These are phyloP conservation scores for Sebastes ruberrimus DNA, from an alignment of 2,797 vertebrate species.

Conservation along the genomic window DNA sequence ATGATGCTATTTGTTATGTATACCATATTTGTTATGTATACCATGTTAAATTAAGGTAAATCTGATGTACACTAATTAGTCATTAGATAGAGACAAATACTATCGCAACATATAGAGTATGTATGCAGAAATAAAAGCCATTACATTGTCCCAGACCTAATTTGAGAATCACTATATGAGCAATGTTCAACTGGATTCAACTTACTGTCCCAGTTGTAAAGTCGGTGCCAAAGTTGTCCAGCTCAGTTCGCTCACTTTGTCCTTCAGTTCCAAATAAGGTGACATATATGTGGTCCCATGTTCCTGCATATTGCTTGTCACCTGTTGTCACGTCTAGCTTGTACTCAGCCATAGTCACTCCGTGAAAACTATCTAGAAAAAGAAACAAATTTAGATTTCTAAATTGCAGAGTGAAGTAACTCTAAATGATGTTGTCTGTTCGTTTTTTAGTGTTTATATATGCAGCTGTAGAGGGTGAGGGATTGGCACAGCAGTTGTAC, in stretches of 20 bases:
- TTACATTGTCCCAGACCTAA: not conserved
- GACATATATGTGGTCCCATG: constrained; percentile 51
- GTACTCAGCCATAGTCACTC: constrained; percentile 59
- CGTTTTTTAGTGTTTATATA: not conserved
- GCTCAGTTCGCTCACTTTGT: constrained; percentile 36
- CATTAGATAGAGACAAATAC: not conserved
- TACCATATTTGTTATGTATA: not conserved
- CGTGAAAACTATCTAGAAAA: not conserved
- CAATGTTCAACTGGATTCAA: not conserved
- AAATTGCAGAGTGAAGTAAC: not conserved
- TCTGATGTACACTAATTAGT: not conserved
- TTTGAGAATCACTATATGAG: not conserved
- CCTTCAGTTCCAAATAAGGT: constrained; percentile 55
- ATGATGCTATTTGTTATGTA: not conserved
- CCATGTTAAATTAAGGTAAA: not conserved
- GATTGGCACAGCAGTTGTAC: not conserved
- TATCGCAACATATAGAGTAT: not conserved
- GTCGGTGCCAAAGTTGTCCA: constrained; percentile 51
- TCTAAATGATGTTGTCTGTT: not conserved
- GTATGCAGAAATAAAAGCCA: not conserved
- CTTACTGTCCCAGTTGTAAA: constrained; percentile 51
- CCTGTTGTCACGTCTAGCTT: constrained; percentile 59
- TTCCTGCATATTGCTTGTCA: constrained; percentile 40
- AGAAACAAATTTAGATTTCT: not conserved
- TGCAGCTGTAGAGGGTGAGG: not conserved